Evolutionary conservation across 2,113 vertebrate genomes (phyloP).

Genomic region (Heliornis fulica): DNA sequence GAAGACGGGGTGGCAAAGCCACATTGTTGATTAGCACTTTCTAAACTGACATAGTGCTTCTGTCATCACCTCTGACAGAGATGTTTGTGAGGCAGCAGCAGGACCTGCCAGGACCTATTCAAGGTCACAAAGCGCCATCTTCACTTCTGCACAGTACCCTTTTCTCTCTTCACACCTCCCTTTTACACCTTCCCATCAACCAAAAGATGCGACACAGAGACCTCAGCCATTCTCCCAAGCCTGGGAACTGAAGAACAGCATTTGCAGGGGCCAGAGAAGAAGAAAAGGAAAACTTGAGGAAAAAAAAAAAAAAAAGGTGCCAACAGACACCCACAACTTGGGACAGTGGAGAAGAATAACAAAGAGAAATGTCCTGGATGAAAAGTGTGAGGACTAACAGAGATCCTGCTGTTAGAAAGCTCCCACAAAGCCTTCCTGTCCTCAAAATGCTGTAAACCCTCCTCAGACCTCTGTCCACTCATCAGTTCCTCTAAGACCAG

Average conservation of each 20-base stretch:
- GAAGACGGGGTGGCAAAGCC: not conserved
- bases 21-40: accelerated
- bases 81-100: not conserved
- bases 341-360: not conserved
- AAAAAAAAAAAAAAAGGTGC: not conserved
- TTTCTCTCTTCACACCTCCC: not conserved
- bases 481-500: not conserved
- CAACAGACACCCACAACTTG: not conserved
- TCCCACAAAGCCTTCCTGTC: not conserved
- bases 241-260: not conserved
- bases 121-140: not conserved
- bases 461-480: not conserved
- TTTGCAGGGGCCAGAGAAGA: not conserved
- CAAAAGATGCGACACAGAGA: not conserved
- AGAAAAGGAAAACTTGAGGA: not conserved
- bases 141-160: not conserved
- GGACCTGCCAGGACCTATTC: not conserved
- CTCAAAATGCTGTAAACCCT: not conserved
- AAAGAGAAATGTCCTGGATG: not conserved
- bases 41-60: not conserved
- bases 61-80: not conserved
- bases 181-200: not conserved
- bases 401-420: not conserved
- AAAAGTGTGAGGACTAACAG: not conserved
- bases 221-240: not conserved